Base-by-base conservation (phyloP, 2,113 vertebrate species). In the Nanorana parkeri region DNA sequence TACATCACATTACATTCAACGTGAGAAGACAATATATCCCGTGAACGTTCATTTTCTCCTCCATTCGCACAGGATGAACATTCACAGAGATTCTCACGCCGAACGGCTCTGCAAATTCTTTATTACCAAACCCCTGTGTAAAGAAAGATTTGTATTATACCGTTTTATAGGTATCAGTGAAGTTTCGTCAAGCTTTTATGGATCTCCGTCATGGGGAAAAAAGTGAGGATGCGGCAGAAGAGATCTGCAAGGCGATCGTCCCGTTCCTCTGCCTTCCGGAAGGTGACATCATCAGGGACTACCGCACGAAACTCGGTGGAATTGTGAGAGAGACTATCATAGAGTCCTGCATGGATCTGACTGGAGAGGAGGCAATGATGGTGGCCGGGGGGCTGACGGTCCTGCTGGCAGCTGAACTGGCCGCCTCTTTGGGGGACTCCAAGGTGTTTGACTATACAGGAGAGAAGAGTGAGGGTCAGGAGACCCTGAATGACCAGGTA, bases 361-460 rank as follows among this genome's bases (percentile, higher is more conserved):
- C 29, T 24, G 8, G 17, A 17, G 0, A 21, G 10, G 52, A 4
- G 20, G 16, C 8, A 4, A 5, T 20, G 15, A 54, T 68, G 51
- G 24, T 66, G 51, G 8, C 55, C 26, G 77, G 52, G 0, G 52
- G 20, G 15, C 64, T 78, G 20, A 20, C 36, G 52, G 64, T 28
- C 4, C 21, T 78, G 77, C 15, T 24, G 52, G 77, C 77, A 13
- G 77, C 77, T 56, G 64, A 78, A 55, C 19, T 67, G 64, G 65
- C 64, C 8, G 5, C 47, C 4, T 56, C 64, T 29, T 4, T 58
- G 3, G 20, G 5, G 21, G 24, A 26, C 17, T 17, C 20, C 5
- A 17, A 21, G 52, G 58, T 3, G 7, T 56, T 68, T 41, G 64
- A 68, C 15, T 32, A 78, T 58, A 68, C 1, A 58, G 16, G 2